Evolutionary conservation across 2,113 vertebrate genomes (phyloP), one percentile per base, ranked within the genome.

Genomic region (Albula glossodonta): DNA sequence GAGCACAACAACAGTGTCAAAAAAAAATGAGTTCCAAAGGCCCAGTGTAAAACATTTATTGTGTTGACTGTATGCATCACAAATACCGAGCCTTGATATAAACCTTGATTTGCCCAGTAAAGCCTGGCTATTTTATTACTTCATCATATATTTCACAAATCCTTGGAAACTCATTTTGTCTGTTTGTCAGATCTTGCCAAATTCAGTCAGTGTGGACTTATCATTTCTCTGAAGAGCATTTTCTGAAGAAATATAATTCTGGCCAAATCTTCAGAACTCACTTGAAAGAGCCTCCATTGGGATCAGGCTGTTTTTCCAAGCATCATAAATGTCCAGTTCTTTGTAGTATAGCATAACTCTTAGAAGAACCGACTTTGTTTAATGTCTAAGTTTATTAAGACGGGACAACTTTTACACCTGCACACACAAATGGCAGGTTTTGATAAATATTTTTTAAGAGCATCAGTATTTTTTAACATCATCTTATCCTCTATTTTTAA

Each of bases 281-380:
- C 31, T 85, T 85, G 63, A 88, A 89, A 86, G 84, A 85, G 80
- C 70, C 53, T 87, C 87, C 78, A 25, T 53, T 63, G 83, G 81
- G 77, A 83, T 79, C 51, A 6, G 52, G 25, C 63, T 70, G 11
- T 70, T 84, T 81, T 84, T 66, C 77, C 60, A 53, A 79, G 84
- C 82, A 52, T 82, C 31, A 78, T 53, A 84, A 80, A 57, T 85
- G 63, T 87, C 78, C 50, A 41, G 41, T 49, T 25, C 51, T 82
- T 86, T 88, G 57, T 80, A 83, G 74, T 83, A 77, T 22, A 66
- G 57, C 70, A 74, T 50, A 78, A 84, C 63, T 56, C 60, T 57
- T 78, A 84, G 17, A 25, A 83, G 85, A 60, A 48, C 49, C 80
- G 51, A 82, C 85, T 86, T 74, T 86, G 81, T 63, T 83, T 80